Evolutionary conservation across 2,797 vertebrate species (phyloP).

Genomic region (Sciaenops ocellatus): DNA sequence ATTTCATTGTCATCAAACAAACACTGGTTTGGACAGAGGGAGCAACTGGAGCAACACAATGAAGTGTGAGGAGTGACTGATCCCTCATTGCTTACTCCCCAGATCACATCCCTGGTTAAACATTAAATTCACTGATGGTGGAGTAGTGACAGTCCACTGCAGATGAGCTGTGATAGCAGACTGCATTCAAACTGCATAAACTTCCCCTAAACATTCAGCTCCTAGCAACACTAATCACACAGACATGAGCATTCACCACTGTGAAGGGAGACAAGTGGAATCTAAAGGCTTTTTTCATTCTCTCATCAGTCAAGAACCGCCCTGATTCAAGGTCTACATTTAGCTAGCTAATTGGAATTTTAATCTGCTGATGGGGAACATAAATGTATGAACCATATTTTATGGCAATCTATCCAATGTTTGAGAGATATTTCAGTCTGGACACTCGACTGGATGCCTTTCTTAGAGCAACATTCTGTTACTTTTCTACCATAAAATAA

Average conservation of each 20-base stretch:
- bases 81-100: constrained; percentile 35
- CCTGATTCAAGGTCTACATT: too few species aligned
- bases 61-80: constrained; percentile 65
- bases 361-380: neutral
- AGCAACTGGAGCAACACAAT: constrained; percentile 62
- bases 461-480: too few species aligned
- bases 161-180: constrained; percentile 36
- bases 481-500: too few species aligned
- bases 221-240: constrained; percentile 2
- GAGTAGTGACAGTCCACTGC: constrained; percentile 18
- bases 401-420: neutral
- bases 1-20: constrained; percentile 69
- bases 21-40: constrained; percentile 57
- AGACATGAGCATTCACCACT: neutral
- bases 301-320: neutral
- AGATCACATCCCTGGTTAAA: constrained; percentile 63
- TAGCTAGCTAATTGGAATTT: too few species aligned
- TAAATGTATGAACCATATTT: neutral
- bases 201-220: constrained; percentile 4
- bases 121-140: constrained; percentile 57
- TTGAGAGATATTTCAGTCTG: neutral
- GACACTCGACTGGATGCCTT: too few species aligned
- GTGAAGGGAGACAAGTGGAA: neutral
- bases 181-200: constrained; percentile 17
- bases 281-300: neutral